Conservation (phyloP, 2,797 vertebrate genomes). For the Xyrichtys novacula region DNA sequence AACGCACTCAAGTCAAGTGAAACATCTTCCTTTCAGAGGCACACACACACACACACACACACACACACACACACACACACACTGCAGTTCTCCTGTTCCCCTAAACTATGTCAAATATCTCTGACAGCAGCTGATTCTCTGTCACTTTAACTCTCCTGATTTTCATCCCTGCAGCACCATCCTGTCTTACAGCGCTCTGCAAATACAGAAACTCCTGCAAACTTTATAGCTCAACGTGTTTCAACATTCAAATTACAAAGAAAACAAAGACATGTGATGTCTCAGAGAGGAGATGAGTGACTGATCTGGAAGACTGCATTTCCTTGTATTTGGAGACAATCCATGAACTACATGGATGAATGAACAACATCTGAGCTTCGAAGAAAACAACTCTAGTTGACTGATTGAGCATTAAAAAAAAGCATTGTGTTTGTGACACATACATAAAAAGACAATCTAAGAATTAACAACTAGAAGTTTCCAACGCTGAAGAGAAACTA, state of each 20-base stretch:
- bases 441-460: background rate
- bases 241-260: slow-evolving; percentile 25
- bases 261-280: background rate
- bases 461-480: background rate
- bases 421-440: too few relatives aligned
- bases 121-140: slow-evolving; percentile 54
- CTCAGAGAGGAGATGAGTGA: background rate
- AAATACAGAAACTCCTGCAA: background rate
- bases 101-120: slow-evolving; percentile 29
- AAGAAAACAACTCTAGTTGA: too few relatives aligned
- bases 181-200: slow-evolving; percentile 20
- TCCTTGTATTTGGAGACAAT: background rate
- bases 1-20: slow-evolving; percentile 33
- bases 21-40: slow-evolving; percentile 6
- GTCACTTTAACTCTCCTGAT: slow-evolving; percentile 33
- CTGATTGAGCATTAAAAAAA: too few relatives aligned
- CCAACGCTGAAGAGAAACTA: slow-evolving; percentile 7
- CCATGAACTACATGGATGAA: slow-evolving; percentile 22
- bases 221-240: slow-evolving; percentile 11
- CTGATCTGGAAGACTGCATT: slow-evolving; percentile 12
- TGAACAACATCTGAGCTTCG: background rate
- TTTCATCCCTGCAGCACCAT: slow-evolving; percentile 29
- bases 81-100: slow-evolving; percentile 1
- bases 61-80: slow-evolving; percentile 21
- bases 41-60: background rate